These are phyloP conservation scores for Caligus rogercresseyi DNA, from an alignment of 1,140 invertebrate species.

Conservation along the genomic window DNA sequence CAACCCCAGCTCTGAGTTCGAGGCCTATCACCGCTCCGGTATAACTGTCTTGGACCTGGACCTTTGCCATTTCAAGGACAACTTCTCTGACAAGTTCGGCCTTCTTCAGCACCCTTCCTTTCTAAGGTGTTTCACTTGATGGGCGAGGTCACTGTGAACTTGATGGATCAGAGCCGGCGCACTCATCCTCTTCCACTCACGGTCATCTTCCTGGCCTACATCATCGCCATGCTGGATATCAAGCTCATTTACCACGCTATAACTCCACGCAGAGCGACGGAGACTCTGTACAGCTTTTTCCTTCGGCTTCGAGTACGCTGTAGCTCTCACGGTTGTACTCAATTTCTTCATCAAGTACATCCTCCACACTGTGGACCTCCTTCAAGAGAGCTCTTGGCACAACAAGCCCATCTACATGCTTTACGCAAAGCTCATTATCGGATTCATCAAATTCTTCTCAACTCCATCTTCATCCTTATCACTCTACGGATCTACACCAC, in stretches of 20 bases:
- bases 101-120: constrained; percentile 84
- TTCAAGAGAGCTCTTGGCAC: constrained; percentile 94
- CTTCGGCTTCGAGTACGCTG: constrained; percentile 98
- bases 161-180: constrained; percentile 64
- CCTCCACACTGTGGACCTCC: constrained; percentile 78
- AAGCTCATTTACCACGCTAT: constrained; percentile 82
- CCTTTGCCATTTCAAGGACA: constrained; percentile 95
- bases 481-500: constrained; percentile 80
- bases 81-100: constrained; percentile 96
- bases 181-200: constrained; percentile 86
- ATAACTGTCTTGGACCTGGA: constrained; percentile 96
- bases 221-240: constrained; percentile 64
- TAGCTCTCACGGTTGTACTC: constrained; percentile 76
- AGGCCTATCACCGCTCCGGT: constrained; percentile 97
- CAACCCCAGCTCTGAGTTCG: constrained; percentile 87
- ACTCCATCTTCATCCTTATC: constrained; percentile 78
- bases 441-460: constrained; percentile 39
- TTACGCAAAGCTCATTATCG: constrained; percentile 89
- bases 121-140: constrained; percentile 99
- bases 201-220: constrained; percentile 58
- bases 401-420: constrained; percentile 94
- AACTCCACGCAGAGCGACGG: constrained; percentile 82
- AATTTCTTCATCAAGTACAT: constrained; percentile 91
- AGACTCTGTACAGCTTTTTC: constrained; percentile 86
- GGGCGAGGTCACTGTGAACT: constrained; percentile 94